Base-by-base conservation (phyloP, 2,113 vertebrate genomes). In the Propithecus coquereli region DNA sequence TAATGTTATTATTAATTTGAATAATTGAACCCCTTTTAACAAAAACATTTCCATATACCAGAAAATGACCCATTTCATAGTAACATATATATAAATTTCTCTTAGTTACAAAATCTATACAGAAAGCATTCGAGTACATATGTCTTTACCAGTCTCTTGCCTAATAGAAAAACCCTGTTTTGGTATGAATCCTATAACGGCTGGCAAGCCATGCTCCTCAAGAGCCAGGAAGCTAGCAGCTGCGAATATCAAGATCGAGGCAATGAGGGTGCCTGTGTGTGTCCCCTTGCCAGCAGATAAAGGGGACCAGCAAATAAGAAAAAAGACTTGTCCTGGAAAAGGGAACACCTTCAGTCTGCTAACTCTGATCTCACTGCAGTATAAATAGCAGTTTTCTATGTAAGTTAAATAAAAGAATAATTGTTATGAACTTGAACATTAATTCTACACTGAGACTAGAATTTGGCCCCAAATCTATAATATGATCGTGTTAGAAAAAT, bases 401-500 rank as follows among this genome's bases (percentile, higher is more conserved):
- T 43, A 54, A 57, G n/a, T 88, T 76, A 95, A 84, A 32, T 37
- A 90, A 73, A 54, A 65, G 11, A 43, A 71, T 59, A 54, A n/a
- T 71, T 71, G 68, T 85, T 65, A n/a, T 70, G 71, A 84, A 76
- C 34, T 52, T 85, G 61, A 97, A 89, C 43, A 81, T 95, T 32
- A 90, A 90, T 87, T 92, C 74, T 90, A 85, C 2, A 71, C n/a
- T 87, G 22, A 17, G 30, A 79, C 47, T 70, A 86, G 52, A 96
- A 96, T 86, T 63, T 71, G 37, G 61, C 5, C 45, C 86, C n/a
- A 76, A 74, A 76, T 45, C 63, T 25, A 79, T 47, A 90, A 94
- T 4, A 71, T 54, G 57, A 63, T 61, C 76, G 30, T 94, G 18
- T 79, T 50, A 95, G 85, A 65, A 89, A 96, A 93, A 96, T 71